Evolutionary conservation across 2,797 vertebrate genomes (phyloP), one percentile per base, ranked within the genome.

Genomic region (Xerus rutilus): DNA sequence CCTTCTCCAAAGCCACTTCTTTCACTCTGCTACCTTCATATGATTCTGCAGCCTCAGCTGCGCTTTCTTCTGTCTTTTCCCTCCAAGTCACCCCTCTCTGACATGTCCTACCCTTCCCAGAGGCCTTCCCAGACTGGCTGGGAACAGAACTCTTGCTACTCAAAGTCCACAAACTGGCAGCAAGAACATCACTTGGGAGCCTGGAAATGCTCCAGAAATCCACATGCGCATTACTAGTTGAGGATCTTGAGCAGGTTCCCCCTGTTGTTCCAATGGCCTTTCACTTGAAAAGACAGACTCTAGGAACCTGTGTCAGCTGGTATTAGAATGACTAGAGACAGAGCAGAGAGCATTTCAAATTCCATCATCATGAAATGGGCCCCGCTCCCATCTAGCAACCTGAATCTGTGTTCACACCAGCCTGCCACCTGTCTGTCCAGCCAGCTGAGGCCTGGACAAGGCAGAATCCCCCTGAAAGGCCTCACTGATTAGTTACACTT

Each of bases 171-270:
- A 12, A 69, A 4, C 9, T 0, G 6, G n/a, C 1, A 4, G 43
- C 52, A 39, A 28, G 7, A 7, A 39, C 10, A 18, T 23, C 15
- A 11, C 18, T 30, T 2, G 15, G 57, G 83, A 35, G 5, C 39
- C 39, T 35, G 1, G 39, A 59, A 21, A 23, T 0, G 4, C 23
- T 47, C 49, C 72, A n/a, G 43, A 17, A 45, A 52, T 23, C 69
- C 5, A 21, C 1, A 2, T 3, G 4, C 7, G 12, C 5, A 0
- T 15, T 15, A 15, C 20, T 12, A n/a, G 15, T 15, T 7, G 70
- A 69, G 23, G 39, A 20, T 14, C 7, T 0, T 17, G 73, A 62
- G 57, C 7, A 5, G 13, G 72, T 49, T 10, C 12, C 30, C 20
- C 67, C 30, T 57, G 47, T 0, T 1, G 28, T 49, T 39, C 62